Evolutionary conservation across 2,113 vertebrate genomes (phyloP), one percentile per base, ranked within the genome.

Genomic region (Tamias sibiricus): DNA sequence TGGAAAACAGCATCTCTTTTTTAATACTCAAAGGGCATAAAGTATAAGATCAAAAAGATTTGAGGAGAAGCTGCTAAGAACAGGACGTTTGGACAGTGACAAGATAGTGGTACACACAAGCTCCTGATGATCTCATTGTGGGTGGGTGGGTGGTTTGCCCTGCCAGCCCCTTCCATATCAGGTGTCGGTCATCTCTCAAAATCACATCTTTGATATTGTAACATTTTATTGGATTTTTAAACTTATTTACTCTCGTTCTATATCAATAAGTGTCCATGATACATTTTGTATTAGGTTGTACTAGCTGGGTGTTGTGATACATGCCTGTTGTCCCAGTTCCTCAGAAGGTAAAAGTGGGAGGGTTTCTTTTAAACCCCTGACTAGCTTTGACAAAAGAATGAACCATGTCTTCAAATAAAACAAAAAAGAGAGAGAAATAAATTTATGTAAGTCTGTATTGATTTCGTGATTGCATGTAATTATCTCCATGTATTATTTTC

Each of bases 391-490:
- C 13, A 42, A 68, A 2, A 32, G 12, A 68, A 37, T 9, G 44
- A 54, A 40, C 6, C 2, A 4, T 20, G 30, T 24, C 44, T 44
- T 19, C 28, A 17, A 71, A 19, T 6, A 19, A 19, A 14, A 22
- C 79, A 74, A 6, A 17, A 22, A 4, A 35, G 6, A 22, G 5
- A 10, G 26, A 32, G 3, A 42, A n/a, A 81, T 35, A 26, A n/a
- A 86, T 37, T 28, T 69, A n/a, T 68, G 17, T 77, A 86, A 93
- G 12, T 1, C 14, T 66, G 1, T 76, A 75, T 35, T 71, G 77
- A 54, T 81, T 59, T 88, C 57, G 90, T 97, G 35, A 66, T 40
- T 52, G 0, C 32, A 81, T 82, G 83, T 93, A 94, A 83, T 95
- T 79, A 82, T 80, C 77, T 32, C 32, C 30, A 72, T 47, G 66